phyloP scores from a whole-genome alignment of 2,888 invertebrate species.

The Emmelina monodactyla region DNA sequence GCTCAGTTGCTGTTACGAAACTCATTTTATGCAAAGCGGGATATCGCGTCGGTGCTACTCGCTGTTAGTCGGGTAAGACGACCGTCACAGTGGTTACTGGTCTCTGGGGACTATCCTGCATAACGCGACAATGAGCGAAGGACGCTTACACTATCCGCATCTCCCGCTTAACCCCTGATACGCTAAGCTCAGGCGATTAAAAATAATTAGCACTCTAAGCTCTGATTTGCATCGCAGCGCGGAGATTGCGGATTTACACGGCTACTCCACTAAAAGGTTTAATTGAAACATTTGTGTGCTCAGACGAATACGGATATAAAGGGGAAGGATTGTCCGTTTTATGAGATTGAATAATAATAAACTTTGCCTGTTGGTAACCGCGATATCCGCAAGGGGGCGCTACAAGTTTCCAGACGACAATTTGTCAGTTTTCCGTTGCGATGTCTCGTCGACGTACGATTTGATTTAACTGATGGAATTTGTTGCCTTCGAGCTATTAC shows the following conservation, averaged over 20 bases:
- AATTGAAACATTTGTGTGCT: slow-evolving; percentile 9
- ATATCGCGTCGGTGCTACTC: slow-evolving; percentile 22
- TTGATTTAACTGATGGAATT: too few species aligned
- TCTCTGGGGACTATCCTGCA: slow-evolving; percentile 31
- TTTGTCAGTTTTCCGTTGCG: slow-evolving; percentile 22
- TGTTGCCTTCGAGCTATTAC: too few species aligned
- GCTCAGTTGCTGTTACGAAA: slow-evolving; percentile 21
- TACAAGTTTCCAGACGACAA: slow-evolving; percentile 30
- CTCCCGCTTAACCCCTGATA: slow-evolving; percentile 22
- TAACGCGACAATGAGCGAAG: slow-evolving; percentile 28
- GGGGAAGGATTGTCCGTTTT: slow-evolving; percentile 27
- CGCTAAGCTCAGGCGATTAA: slow-evolving; percentile 33
- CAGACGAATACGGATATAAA: slow-evolving; percentile 20
- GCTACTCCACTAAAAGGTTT: slow-evolving; percentile 8
- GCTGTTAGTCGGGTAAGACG: slow-evolving; percentile 22
- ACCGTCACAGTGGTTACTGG: slow-evolving; percentile 23
- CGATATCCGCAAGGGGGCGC: slow-evolving; percentile 27
- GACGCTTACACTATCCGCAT: slow-evolving; percentile 17
- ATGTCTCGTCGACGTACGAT: neutral
- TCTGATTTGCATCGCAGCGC: slow-evolving; percentile 27
- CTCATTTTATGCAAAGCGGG: slow-evolving; percentile 44
- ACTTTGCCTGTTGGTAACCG: slow-evolving; percentile 19
- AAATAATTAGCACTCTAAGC: slow-evolving; percentile 43
- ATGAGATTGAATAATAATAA: slow-evolving; percentile 32
- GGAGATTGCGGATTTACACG: slow-evolving; percentile 23